Percentiles rank a stretch among this genome's conserved stretches.
Evolutionary conservation across 2,113 vertebrate species (phyloP).

Genomic region (Haplotaxodon microlepis): DNA sequence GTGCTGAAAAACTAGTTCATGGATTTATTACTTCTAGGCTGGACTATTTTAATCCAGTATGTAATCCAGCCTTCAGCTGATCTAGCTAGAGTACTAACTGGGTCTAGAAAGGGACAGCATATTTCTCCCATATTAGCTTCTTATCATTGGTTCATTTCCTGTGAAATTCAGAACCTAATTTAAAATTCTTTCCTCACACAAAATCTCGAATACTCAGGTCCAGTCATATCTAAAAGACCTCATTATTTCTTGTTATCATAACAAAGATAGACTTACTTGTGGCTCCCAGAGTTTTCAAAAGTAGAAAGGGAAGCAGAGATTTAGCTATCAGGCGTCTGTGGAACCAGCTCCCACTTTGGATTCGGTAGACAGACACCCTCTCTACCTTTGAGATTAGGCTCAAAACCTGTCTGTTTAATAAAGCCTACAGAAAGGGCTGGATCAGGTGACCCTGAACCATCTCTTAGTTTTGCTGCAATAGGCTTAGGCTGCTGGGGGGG

Average conservation of each 20-base stretch:
- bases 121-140: neutral
- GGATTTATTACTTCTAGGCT: neutral
- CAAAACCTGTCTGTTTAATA: neutral
- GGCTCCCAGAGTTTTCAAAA: neutral
- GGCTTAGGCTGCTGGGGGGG: neutral
- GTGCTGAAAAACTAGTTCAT: neutral
- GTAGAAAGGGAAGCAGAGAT: neutral
- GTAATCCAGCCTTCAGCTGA: neutral
- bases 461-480: neutral
- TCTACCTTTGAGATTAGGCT: neutral
- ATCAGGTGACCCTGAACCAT: neutral
- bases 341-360: neutral
- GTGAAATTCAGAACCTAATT: neutral
- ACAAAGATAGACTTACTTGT: neutral
- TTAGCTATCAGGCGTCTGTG: neutral
- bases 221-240: neutral
- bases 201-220: neutral
- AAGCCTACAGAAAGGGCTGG: neutral
- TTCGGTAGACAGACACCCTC: neutral
- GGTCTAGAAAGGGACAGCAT: neutral
- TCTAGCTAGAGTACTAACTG: neutral
- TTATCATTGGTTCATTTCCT: neutral
- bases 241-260: neutral
- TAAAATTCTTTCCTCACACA: neutral
- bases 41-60: neutral